A percentile compares a stretch with the other conserved stretches of the same genome.
Conservation (phyloP, 2,888 invertebrate genomes). For the Coenonympha glycerion region DNA sequence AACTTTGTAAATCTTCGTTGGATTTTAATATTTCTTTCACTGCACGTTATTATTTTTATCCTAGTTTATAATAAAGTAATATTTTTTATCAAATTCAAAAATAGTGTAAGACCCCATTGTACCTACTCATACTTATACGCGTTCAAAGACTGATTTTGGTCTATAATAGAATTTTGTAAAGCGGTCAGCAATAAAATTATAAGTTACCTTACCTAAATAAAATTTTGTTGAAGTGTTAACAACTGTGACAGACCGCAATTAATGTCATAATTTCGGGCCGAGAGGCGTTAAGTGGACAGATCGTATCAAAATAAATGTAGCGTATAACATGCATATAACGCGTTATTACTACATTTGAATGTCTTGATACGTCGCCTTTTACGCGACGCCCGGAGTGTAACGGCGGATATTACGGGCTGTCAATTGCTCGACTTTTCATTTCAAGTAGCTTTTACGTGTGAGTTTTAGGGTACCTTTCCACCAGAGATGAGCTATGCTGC, state of each 20-base stretch:
- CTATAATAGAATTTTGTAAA: too few relatives aligned
- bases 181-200: too few relatives aligned
- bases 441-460: constrained; percentile 5
- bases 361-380: constrained; percentile 16
- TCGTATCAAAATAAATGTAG: constrained; percentile 16
- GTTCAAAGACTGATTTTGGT: too few relatives aligned
- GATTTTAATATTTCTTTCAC: too few relatives aligned
- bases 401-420: constrained; percentile 1
- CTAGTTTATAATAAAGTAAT: too few relatives aligned
- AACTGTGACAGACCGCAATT: constrained; percentile 5
- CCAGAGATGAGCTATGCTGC: too few relatives aligned
- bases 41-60: too few relatives aligned
- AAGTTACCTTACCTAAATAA: background rate
- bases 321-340: constrained; percentile 5
- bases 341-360: constrained; percentile 19
- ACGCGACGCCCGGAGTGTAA: constrained; percentile 14
- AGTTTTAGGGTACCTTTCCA: too few relatives aligned
- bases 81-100: too few relatives aligned
- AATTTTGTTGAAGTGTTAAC: constrained; percentile 1
- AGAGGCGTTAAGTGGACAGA: constrained; percentile 12
- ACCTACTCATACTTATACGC: too few relatives aligned
- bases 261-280: constrained; percentile 7
- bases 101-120: too few relatives aligned
- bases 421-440: constrained; percentile 14
- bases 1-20: too few relatives aligned